Conservation (phyloP, 2,797 vertebrate genomes). For the Myoxocephalus aenaeus region DNA sequence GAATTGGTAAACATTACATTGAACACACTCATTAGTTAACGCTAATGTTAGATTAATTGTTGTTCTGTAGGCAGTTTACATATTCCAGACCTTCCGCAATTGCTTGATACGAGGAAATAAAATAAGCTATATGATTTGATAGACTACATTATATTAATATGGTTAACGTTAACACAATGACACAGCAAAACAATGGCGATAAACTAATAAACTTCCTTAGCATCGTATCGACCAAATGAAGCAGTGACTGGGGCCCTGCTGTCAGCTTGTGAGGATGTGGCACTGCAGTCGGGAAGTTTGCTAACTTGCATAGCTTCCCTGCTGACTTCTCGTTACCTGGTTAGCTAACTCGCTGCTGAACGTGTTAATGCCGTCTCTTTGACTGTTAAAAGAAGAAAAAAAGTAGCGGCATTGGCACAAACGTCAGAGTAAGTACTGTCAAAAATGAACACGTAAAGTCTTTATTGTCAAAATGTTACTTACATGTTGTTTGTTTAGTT, state of each 20-base stretch:
- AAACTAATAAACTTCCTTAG: background rate
- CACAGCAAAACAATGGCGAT: background rate
- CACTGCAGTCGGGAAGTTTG: conserved; percentile 54
- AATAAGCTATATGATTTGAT: background rate
- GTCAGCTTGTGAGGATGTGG: conserved; percentile 74
- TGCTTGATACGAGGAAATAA: no score
- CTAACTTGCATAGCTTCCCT: conserved; percentile 55
- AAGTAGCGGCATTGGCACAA: rapidly evolving
- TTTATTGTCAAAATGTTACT: conserved; percentile 45
- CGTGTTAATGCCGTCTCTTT: background rate
- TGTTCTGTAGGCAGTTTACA: background rate
- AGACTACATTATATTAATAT: background rate
- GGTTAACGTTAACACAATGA: background rate
- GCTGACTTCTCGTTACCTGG: background rate
- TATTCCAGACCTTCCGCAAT: background rate
- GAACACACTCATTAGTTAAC: no score
- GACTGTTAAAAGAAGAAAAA: rapidly evolving
- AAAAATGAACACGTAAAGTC: rapidly evolving
- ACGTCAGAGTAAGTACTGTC: rapidly evolving
- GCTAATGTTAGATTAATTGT: rapidly evolving
- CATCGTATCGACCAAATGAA: background rate
- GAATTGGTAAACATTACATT: background rate
- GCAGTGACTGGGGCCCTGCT: conserved; percentile 7
- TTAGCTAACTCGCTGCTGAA: background rate
- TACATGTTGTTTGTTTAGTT: conserved; percentile 68